Evolutionary conservation across 2,888 invertebrate genomes (phyloP).

Genomic region (Sussaba pulchella): DNA sequence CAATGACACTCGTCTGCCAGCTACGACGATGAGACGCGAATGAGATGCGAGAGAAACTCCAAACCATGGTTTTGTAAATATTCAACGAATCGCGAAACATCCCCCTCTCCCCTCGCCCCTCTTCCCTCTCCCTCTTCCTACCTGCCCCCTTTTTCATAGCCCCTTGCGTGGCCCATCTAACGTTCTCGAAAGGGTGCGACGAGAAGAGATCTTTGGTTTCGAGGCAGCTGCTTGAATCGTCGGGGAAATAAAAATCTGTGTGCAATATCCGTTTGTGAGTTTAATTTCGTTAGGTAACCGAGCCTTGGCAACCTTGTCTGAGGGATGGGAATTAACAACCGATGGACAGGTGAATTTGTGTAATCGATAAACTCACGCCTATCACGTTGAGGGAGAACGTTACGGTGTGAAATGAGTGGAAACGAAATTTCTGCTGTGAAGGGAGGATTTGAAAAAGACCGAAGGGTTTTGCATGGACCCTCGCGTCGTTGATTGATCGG

Average conservation of each 20-base stretch:
- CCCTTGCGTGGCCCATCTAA: no score
- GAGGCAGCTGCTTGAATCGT: neutral
- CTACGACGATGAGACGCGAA: conserved; percentile 19
- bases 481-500: no score
- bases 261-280: conserved; percentile 6
- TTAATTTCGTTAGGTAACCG: neutral
- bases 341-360: conserved; percentile 23
- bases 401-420: no score
- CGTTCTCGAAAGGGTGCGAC: neutral
- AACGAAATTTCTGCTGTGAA: no score
- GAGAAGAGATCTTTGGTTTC: neutral
- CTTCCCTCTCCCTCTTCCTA: neutral
- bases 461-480: neutral
- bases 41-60: conserved; percentile 35
- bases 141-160: no score
- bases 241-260: conserved; percentile 2
- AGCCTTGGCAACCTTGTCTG: neutral
- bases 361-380: conserved; percentile 41
- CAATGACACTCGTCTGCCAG: conserved; percentile 70
- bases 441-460: neutral
- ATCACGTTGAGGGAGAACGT: no score
- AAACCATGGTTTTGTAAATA: conserved; percentile 37
- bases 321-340: neutral
- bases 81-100: conserved; percentile 21
- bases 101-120: neutral